Conservation (phyloP, 2,888 invertebrate species). For the Bhutanitis thaidina region DNA sequence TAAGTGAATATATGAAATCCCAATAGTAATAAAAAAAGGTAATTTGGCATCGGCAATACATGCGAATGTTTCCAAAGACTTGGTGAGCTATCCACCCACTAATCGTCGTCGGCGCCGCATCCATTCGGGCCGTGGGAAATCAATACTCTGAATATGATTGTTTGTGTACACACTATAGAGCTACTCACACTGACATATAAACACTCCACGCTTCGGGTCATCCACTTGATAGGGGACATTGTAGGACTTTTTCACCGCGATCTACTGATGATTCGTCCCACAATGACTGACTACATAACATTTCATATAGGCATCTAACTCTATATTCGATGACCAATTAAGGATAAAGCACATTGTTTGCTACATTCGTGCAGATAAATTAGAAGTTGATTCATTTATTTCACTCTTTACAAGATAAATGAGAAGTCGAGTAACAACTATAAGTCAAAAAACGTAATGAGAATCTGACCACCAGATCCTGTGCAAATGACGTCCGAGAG, state of each 20-base stretch:
- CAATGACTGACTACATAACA: background rate
- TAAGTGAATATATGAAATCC: no score
- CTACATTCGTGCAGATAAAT: background rate
- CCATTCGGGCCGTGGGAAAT: constrained; percentile 32
- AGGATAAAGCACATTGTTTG: no score
- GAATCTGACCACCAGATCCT: constrained; percentile 2
- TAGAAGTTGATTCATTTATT: background rate
- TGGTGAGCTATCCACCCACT: constrained; percentile 29
- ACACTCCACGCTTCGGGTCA: constrained; percentile 30
- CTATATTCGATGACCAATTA: background rate
- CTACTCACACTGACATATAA: constrained; percentile 38
- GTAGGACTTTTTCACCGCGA: constrained; percentile 21
- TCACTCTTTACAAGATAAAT: constrained; percentile 4
- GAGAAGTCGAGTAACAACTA: background rate
- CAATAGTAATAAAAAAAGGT: no score
- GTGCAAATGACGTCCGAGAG: constrained; percentile 4
- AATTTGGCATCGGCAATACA: no score
- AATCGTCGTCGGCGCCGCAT: constrained; percentile 19
- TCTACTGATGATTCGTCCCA: background rate
- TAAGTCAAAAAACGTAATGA: constrained; percentile 11
- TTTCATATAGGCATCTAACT: background rate
- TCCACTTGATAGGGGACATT: constrained; percentile 9
- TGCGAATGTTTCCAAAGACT: constrained; percentile 8
- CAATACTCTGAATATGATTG: constrained; percentile 30
- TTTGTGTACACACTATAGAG: constrained; percentile 39